Base-by-base conservation (phyloP, 2,797 vertebrate species). In the Parotocinclus haroldoi region DNA sequence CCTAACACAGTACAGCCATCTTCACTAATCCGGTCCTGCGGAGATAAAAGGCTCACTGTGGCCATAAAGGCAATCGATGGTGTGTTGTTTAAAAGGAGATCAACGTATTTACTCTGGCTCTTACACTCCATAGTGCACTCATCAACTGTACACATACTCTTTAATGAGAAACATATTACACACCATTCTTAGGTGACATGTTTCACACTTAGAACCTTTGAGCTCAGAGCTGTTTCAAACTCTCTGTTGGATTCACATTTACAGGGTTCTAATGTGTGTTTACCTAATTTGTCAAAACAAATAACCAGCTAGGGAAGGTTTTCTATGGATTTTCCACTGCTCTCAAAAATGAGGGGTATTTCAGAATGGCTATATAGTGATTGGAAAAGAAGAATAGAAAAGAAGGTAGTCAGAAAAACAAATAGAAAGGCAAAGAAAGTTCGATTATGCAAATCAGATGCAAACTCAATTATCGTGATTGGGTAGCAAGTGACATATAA, bases 21-120 rank as follows among this genome's bases (percentile, higher is more conserved):
- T 84, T 80, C 82, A 85, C 85, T 89, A 88, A 90, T 88, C 88
- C 85, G 86, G 85, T 88, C 48, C 42, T 18, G 76, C 74, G 79
- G 68, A 53, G 75, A 82, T 83, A 27, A 86, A 82, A 79, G 81
- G 81, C 77, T 82, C 82, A 82, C 84, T 82, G 85, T 86, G 80
- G 84, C 83, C 88, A 85, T 80, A 83, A 79, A 79, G 78, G 69
- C 72, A 76, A 86, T 89, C 88, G 84, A 90, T 89, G 84, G 63
- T 19, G 68, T 68, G 75, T 74, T 88, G 88, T 89, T 89, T 84
- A 82, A 83, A 82, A 71, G 77, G 73, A 82, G 83, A 88, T 87
- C 85, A 86, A 71, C 73, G 71, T 88, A 86, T 91, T 91, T 89
- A 80, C 88, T 59, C 77, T 82, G 82, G 81, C 72, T 73, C 64